Evolutionary conservation across 1,140 invertebrate genomes (phyloP).

Genomic region (Ooceraea biroi): DNA sequence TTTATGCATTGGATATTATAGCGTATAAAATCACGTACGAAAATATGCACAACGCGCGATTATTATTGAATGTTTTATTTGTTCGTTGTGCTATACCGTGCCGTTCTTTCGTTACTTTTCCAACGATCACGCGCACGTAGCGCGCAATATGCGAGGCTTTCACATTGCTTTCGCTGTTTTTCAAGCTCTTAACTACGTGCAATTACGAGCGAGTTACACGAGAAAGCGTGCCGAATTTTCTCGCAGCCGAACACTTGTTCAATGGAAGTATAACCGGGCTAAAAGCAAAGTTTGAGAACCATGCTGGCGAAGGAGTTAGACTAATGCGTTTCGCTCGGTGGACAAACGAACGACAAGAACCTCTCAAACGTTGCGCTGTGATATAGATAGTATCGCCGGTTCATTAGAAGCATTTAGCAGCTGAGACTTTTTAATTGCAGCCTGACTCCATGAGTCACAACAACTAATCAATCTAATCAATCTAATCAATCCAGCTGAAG

Average conservation of each 20-base stretch:
- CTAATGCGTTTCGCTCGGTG: conserved; percentile 62
- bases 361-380: conserved; percentile 54
- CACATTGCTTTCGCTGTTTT: conserved; percentile 24
- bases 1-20: conserved; percentile 1
- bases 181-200: conserved; percentile 42
- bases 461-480: conserved; percentile 1
- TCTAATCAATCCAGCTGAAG: no score
- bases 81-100: neutral
- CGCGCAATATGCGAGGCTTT: neutral
- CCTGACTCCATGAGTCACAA: neutral
- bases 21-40: neutral
- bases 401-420: conserved; percentile 39
- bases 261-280: conserved; percentile 59
- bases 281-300: conserved; percentile 73
- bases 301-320: conserved; percentile 60
- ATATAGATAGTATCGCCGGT: conserved; percentile 36
- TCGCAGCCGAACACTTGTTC: conserved; percentile 20
- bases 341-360: conserved; percentile 56
- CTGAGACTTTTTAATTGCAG: neutral
- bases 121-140: neutral
- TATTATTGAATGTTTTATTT: conserved; percentile 25
- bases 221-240: conserved; percentile 64
- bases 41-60: neutral
- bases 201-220: conserved; percentile 54
- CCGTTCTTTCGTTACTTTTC: neutral